Percentiles rank a stretch among this genome's conserved stretches.
Evolutionary conservation across 2,888 invertebrate species (phyloP).

Genomic region (Cryptocheilus praepositus): DNA sequence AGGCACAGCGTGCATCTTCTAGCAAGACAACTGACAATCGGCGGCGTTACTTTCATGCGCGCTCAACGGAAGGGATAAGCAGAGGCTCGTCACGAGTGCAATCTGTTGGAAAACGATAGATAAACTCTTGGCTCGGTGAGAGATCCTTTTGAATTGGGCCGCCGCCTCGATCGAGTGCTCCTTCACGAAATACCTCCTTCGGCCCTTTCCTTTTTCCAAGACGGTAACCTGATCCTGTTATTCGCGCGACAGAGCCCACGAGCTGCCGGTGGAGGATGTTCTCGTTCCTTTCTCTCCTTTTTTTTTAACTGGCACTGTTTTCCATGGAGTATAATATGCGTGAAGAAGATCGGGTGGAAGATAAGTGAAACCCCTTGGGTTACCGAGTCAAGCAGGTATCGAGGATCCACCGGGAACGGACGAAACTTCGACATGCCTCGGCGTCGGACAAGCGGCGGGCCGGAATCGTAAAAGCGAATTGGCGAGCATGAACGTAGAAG

Average conservation of each 20-base stretch:
- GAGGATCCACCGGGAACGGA: conserved; percentile 36
- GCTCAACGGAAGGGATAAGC: background rate
- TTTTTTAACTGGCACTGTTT: conserved; percentile 58
- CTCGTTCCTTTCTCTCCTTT: background rate
- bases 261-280: conserved; percentile 31
- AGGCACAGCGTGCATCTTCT: too few relatives aligned
- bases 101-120: conserved; percentile 47
- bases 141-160: conserved; percentile 45
- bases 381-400: conserved; percentile 59
- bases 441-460: background rate
- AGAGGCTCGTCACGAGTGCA: conserved; percentile 26
- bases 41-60: too few relatives aligned
- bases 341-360: conserved; percentile 69
- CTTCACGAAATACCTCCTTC: conserved; percentile 37
- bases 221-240: conserved; percentile 73
- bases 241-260: conserved; percentile 64
- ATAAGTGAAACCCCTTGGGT: conserved; percentile 66
- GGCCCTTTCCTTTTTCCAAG: conserved; percentile 57
- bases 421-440: background rate
- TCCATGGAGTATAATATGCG: conserved; percentile 67
- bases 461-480: conserved; percentile 9
- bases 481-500: background rate
- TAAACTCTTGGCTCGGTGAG: conserved; percentile 35
- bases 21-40: too few relatives aligned
- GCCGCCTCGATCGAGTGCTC: conserved; percentile 30